Evolutionary conservation across 2,888 invertebrate genomes (phyloP).

Genomic region (Drosophila melanosoma): DNA sequence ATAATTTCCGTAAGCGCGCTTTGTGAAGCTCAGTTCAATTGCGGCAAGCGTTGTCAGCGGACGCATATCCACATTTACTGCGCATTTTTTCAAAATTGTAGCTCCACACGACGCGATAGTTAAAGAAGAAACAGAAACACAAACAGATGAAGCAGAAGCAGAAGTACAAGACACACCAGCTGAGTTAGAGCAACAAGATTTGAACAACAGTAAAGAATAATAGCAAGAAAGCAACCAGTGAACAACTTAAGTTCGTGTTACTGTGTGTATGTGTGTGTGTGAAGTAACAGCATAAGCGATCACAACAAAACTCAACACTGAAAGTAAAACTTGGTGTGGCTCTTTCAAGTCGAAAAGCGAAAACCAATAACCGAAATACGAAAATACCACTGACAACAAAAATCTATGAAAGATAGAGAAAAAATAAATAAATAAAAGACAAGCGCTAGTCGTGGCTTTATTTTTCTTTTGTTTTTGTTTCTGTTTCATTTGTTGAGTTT

Average conservation of each 20-base stretch:
- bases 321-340: constrained; percentile 48
- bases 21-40: constrained; percentile 80
- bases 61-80: constrained; percentile 51
- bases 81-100: constrained; percentile 30
- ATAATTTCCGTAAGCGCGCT: constrained; percentile 75
- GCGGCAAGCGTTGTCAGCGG: constrained; percentile 76
- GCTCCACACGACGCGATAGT: constrained; percentile 37
- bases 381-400: constrained; percentile 40
- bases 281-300: constrained; percentile 16
- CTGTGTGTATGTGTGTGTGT: constrained; percentile 11
- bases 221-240: constrained; percentile 12
- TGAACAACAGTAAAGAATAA: constrained; percentile 23
- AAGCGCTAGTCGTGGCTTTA: constrained; percentile 23
- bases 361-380: constrained; percentile 48
- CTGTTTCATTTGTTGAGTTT: constrained; percentile 16
- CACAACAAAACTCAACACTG: constrained; percentile 34
- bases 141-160: constrained; percentile 1
- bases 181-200: constrained; percentile 11
- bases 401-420: constrained; percentile 17
- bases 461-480: constrained; percentile 34
- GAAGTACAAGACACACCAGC: constrained; percentile 4
- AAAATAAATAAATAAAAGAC: constrained; percentile 1
- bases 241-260: neutral
- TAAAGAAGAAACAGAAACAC: neutral
- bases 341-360: constrained; percentile 36